phyloP scores from a whole-genome alignment of 2,113 vertebrate genomes.

The Zosterops hypoxanthus region DNA sequence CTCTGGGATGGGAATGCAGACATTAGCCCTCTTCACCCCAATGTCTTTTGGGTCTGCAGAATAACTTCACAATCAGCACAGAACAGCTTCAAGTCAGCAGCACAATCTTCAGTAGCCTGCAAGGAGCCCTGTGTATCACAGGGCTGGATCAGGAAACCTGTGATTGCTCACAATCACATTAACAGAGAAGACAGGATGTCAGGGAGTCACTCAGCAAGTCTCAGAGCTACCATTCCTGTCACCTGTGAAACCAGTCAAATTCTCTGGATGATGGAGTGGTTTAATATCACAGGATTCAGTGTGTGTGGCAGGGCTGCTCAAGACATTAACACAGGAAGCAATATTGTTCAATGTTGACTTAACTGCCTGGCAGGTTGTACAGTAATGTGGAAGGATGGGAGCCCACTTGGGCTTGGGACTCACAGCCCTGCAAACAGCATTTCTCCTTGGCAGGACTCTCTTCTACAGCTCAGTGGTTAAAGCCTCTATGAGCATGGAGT shows the following conservation, averaged over 20 bases:
- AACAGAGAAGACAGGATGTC: background rate
- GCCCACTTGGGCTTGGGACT: background rate
- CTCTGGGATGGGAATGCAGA: background rate
- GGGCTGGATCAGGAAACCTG: background rate
- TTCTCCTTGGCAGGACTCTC: background rate
- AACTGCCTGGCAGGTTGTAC: background rate
- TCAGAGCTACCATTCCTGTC: slow-evolving; percentile 1
- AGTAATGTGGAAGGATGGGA: background rate
- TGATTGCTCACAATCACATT: background rate
- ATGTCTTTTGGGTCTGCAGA: background rate
- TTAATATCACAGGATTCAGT: background rate
- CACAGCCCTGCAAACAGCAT: background rate
- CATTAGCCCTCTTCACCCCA: background rate
- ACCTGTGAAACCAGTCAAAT: background rate
- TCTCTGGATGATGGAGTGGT: slow-evolving; percentile 21
- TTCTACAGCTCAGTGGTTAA: background rate
- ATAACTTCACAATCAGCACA: background rate
- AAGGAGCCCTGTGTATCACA: background rate
- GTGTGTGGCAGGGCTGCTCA: background rate
- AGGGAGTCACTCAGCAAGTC: background rate
- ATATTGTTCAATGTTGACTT: background rate
- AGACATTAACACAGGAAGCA: background rate
- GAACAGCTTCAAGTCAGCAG: background rate
- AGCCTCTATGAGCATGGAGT: background rate
- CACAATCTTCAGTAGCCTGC: background rate